phyloP scores from a whole-genome alignment of 2,797 vertebrate species.

The Cichlasoma orientale region DNA sequence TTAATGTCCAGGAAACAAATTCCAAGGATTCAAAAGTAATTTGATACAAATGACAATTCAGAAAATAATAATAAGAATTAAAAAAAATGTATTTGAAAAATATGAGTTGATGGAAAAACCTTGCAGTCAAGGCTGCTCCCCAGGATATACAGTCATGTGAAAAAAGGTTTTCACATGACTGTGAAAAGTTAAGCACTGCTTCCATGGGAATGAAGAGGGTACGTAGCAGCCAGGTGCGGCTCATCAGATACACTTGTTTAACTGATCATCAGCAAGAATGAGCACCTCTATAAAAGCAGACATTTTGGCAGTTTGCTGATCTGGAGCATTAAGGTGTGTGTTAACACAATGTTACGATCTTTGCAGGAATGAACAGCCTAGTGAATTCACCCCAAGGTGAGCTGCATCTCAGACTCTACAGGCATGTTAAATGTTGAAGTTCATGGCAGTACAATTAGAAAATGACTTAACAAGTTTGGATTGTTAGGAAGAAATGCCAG shows the following conservation, averaged over 20 bases:
- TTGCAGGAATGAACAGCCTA: background rate
- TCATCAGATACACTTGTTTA: background rate
- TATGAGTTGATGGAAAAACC: background rate
- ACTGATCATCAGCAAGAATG: background rate
- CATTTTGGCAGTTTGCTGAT: too few relatives aligned
- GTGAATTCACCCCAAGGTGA: background rate
- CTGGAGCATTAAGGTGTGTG: background rate
- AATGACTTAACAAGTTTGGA: too few relatives aligned
- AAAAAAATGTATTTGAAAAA: background rate
- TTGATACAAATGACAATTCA: background rate
- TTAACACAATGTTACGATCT: background rate
- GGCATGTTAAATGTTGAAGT: too few relatives aligned
- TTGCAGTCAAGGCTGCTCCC: background rate
- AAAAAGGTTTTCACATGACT: background rate
- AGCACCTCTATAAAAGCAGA: background rate
- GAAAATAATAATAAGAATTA: background rate
- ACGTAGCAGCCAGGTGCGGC: background rate
- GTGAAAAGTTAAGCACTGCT: background rate
- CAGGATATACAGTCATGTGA: too few relatives aligned
- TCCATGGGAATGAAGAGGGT: background rate
- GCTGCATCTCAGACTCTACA: background rate
- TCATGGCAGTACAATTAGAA: too few relatives aligned
- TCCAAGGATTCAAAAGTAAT: background rate
- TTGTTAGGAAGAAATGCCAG: too few relatives aligned
- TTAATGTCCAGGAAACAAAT: background rate